Evolutionary conservation across 2,113 vertebrate species (phyloP).

Genomic region (Prietella phreatophila): DNA sequence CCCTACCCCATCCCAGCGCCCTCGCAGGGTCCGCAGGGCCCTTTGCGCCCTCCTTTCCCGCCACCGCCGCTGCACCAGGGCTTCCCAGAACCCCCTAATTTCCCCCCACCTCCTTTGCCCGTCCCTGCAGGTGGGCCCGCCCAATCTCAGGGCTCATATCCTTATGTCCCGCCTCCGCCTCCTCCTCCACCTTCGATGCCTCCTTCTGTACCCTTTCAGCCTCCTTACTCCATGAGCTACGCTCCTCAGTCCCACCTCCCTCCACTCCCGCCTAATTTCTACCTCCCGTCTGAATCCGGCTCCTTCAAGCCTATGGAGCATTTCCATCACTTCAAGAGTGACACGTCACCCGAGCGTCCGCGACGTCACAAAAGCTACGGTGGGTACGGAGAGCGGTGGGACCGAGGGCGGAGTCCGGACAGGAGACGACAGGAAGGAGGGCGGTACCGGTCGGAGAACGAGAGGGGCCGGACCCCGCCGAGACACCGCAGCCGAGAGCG

Average conservation of each 20-base stretch:
- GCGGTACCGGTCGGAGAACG: conserved; percentile 81
- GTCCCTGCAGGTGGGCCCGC: conserved; percentile 66
- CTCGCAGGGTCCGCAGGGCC: conserved; percentile 78
- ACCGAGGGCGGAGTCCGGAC: conserved; percentile 84
- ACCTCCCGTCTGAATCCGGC: conserved; percentile 69
- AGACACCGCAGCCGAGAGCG: conserved; percentile 85
- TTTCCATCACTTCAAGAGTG: conserved; percentile 81
- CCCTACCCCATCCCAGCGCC: conserved; percentile 83
- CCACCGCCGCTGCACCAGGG: conserved; percentile 80
- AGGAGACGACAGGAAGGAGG: conserved; percentile 75
- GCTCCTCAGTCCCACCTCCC: conserved; percentile 78
- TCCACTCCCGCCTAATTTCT: conserved; percentile 74
- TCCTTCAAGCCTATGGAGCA: conserved; percentile 72
- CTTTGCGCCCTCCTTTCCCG: conserved; percentile 78
- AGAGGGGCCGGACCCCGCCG: conserved; percentile 77
- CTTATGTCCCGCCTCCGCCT: conserved; percentile 76
- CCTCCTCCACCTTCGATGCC: conserved; percentile 76
- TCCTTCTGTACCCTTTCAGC: conserved; percentile 81
- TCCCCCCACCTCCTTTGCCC: conserved; percentile 84
- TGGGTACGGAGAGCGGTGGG: conserved; percentile 82
- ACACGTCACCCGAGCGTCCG: conserved; percentile 82
- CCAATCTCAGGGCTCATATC: conserved; percentile 78
- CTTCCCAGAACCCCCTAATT: conserved; percentile 85
- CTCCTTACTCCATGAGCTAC: conserved; percentile 81
- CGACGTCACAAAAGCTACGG: conserved; percentile 81